Conservation (phyloP, 2,888 invertebrate genomes). For the Hydraecia micacea region DNA sequence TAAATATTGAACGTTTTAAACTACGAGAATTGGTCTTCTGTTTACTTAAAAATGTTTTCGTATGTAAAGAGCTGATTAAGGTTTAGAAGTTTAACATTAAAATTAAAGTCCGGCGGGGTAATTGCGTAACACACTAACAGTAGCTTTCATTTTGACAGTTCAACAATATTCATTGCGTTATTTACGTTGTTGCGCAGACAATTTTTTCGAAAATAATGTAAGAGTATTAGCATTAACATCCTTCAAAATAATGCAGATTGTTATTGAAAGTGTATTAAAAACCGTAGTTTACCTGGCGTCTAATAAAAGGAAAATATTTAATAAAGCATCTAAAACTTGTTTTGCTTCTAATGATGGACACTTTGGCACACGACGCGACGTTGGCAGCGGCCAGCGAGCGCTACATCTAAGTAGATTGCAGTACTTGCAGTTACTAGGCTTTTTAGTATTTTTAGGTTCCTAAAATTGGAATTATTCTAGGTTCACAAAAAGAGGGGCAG, state of each 20-base stretch:
- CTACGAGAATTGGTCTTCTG: too few relatives aligned
- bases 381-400: neutral
- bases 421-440: neutral
- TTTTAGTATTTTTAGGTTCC: neutral
- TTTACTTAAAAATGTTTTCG: neutral
- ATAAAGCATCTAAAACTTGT: too few relatives aligned
- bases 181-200: neutral
- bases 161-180: neutral
- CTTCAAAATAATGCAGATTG: neutral
- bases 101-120: neutral
- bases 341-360: neutral
- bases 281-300: neutral
- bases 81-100: neutral
- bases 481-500: neutral
- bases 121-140: neutral
- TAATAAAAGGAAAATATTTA: neutral
- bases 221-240: neutral
- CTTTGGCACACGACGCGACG: neutral
- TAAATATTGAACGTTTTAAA: too few relatives aligned
- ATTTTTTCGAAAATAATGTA: neutral
- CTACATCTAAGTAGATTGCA: neutral
- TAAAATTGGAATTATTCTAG: neutral
- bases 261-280: too few relatives aligned
- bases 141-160: too few relatives aligned
- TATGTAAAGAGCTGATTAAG: neutral